phyloP scores from a whole-genome alignment of 2,888 invertebrate species.

The Troglohyphantes excavatus region DNA sequence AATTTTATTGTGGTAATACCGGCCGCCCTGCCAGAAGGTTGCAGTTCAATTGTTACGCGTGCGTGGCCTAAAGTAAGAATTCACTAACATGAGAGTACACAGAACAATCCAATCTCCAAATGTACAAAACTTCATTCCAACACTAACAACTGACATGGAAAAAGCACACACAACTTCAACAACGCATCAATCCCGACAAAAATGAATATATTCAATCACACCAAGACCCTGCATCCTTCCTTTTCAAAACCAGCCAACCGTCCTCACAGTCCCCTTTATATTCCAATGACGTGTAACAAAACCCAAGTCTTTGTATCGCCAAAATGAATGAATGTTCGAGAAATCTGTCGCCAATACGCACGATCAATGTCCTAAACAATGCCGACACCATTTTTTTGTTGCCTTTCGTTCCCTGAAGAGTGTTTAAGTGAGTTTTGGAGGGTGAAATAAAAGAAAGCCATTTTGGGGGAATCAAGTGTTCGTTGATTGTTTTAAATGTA shows the following conservation, averaged over 20 bases:
- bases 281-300: background rate
- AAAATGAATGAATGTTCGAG: conserved; percentile 1
- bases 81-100: too few relatives aligned
- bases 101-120: too few relatives aligned
- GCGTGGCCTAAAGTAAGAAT: too few relatives aligned
- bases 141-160: too few relatives aligned
- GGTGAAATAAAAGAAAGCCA: background rate
- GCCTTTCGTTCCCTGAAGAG: background rate
- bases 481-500: conserved; percentile 18
- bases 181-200: background rate
- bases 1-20: too few relatives aligned
- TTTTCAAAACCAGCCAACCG: conserved; percentile 1
- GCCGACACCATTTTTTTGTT: background rate
- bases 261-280: background rate
- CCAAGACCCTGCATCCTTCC: background rate
- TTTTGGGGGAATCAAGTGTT: conserved; percentile 6
- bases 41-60: too few relatives aligned
- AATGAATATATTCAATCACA: conserved; percentile 9
- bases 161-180: too few relatives aligned
- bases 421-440: background rate
- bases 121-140: too few relatives aligned
- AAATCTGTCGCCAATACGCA: conserved; percentile 20
- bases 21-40: too few relatives aligned
- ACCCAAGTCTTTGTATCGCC: background rate
- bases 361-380: conserved; percentile 11